phyloP scores from a whole-genome alignment of 1,140 invertebrate species.

The Aplysia californica region DNA sequence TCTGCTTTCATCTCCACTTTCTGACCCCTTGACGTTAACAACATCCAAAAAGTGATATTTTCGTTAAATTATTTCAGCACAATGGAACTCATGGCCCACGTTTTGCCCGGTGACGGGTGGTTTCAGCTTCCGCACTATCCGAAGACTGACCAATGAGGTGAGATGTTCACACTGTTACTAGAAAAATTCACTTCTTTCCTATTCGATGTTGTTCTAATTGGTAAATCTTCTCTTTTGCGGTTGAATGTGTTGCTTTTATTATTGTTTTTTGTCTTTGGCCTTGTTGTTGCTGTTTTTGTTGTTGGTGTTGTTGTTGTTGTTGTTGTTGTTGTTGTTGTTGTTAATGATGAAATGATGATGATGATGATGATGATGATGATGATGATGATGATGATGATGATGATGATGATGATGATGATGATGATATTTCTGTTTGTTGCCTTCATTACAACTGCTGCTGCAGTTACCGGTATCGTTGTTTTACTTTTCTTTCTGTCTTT shows the following conservation, averaged over 20 bases:
- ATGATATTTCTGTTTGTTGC: no score
- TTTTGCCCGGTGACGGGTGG: conserved; percentile 41
- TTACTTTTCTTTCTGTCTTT: no score
- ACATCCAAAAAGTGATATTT: no score
- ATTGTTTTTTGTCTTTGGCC: not conserved
- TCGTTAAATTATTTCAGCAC: conserved; percentile 25
- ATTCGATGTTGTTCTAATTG: not conserved
- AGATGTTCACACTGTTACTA: conserved; percentile 6
- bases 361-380: not conserved
- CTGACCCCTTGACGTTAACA: no score
- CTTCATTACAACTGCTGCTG: not conserved
- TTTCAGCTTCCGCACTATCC: conserved; percentile 43
- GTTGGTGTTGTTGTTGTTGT: no score
- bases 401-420: not conserved
- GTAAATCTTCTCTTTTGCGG: not conserved
- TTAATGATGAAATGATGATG: not conserved
- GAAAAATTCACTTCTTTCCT: conserved; percentile 6
- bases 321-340: not conserved
- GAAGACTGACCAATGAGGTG: conserved; percentile 49
- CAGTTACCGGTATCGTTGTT: no score
- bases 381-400: conserved; percentile 12
- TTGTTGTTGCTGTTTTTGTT: conserved; percentile 9
- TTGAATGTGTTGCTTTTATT: not conserved
- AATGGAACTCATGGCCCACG: conserved; percentile 31
- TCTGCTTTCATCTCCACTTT: no score